Base-by-base conservation (phyloP, 2,888 invertebrate species). In the Caenorhabditis imperialis region DNA sequence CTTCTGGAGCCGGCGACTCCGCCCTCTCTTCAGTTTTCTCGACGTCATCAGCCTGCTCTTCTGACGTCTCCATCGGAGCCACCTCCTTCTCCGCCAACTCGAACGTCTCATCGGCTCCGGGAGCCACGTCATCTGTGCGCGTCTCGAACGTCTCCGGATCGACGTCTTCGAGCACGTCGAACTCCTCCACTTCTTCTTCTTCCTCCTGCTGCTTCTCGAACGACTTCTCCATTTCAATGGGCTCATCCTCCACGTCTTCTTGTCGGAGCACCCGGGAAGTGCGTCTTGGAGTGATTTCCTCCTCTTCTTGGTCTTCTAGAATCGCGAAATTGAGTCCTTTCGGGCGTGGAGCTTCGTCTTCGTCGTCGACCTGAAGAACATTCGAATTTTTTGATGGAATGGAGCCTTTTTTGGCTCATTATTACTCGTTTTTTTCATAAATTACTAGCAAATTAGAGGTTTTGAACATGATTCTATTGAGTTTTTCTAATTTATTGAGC, bases 301-400 rank as follows among this genome's bases (percentile, higher is more conserved):
- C 50, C 30, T 61, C 61, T 18, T 44, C 51, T 18, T 61, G 35
- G n/a, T 61, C 61, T 35, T 61, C 61, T 18, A 50, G n/a, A 23
- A 53, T 53, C n/a, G 44, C 44, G 12, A 63, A 63, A 16, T 63
- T 45, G 5, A 63, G 53, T 22, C 54, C 45, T 7, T 37, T 14
- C 7, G 47, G 47, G 3, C 38, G 14, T 12, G 38, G 25, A 23
- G 38, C 38, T 12, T 60, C 45, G 4, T 35, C 18, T 20, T 30
- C 30, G 7, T 30, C 30, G 7, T 30, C n/a, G n/a, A n/a, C n/a
- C n/a, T n/a, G n/a, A n/a, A n/a, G n/a, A n/a, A n/a, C n/a, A n/a
- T n/a, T n/a, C n/a, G n/a, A n/a, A n/a, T n/a, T n/a, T n/a, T n/a
- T n/a, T n/a, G n/a, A n/a, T n/a, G n/a, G n/a, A n/a, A n/a, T n/a